Base-by-base conservation (phyloP, 2,113 vertebrate genomes). In the Grantiella picta region DNA sequence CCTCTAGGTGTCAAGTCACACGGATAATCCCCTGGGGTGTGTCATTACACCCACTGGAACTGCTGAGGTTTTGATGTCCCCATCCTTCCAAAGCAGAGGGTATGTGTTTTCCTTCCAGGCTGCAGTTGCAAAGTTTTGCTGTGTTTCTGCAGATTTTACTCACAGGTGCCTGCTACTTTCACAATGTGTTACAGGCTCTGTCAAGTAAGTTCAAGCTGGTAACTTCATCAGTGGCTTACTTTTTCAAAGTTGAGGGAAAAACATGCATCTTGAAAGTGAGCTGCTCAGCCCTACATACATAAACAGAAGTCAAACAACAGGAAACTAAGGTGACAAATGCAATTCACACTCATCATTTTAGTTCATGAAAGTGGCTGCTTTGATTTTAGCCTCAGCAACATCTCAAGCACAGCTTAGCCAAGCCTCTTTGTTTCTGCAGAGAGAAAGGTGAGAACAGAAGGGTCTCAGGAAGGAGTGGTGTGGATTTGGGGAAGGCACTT, bases 1-100 rank as follows among this genome's bases (percentile, higher is more conserved):
- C 93, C 96, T 95, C 83, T 94, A 94, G 93, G 75, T 94, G 89
- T 95, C 87, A 93, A 93, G 90, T 87, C 69, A 47, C 92, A 95
- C 0, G 24, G 95, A 94, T 88, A 93, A 84, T 96, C 78, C 81
- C 94, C 89, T 50, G 80, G 86, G 91, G 75, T 92, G 69, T 94
- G 86, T 92, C 91, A 90, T 88, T 77, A 93, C 94, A 95, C 92
- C 87, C 89, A 79, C 89, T 96, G 64, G 52, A 94, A 95, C 80
- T 89, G 63, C 63, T 89, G 60, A 31, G 23, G 45, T 93, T 97
- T 79, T 94, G 29, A 91, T 94, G 85, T 64, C 53, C 47, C 36
- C 31, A 38, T 66, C 72, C 38, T 91, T 65, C 72, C 81, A 89
- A 87, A 84, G 78, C 29, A 82, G 63, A 68, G 11, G 40, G 15